phyloP scores from a whole-genome alignment of 2,113 vertebrate species.

The Xiphophorus couchianus region DNA sequence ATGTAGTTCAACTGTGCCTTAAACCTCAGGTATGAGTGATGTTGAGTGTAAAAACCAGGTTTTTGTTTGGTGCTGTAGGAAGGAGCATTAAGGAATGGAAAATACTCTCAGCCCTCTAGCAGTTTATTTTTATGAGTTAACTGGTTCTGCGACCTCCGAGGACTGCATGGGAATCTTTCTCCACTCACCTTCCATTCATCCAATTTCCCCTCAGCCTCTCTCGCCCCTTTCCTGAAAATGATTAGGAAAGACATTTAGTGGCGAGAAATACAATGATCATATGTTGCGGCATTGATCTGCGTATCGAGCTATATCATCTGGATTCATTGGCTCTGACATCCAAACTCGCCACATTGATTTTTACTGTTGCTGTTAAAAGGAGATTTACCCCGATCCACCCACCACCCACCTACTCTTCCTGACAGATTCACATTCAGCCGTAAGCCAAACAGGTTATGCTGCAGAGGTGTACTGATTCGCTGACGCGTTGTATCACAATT shows the following conservation, averaged over 20 bases:
- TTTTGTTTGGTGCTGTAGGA: slow-evolving; percentile 22
- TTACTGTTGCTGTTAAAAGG: slow-evolving; percentile 45
- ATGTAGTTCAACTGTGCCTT: slow-evolving; percentile 27
- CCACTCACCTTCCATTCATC: slow-evolving; percentile 17
- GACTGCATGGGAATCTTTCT: slow-evolving; percentile 24
- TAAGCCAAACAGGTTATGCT: slow-evolving; percentile 49
- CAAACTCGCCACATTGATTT: slow-evolving; percentile 64
- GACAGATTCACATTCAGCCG: slow-evolving; percentile 11
- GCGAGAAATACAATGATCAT: slow-evolving; percentile 64
- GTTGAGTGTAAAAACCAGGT: slow-evolving; percentile 36
- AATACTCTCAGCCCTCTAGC: slow-evolving; percentile 23
- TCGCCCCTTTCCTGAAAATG: slow-evolving; percentile 32
- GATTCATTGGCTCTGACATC: slow-evolving; percentile 60
- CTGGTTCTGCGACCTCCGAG: slow-evolving; percentile 4
- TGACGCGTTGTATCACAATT: slow-evolving; percentile 57
- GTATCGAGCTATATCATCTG: slow-evolving; percentile 54
- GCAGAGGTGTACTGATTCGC: slow-evolving; percentile 43
- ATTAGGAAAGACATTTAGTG: slow-evolving; percentile 54
- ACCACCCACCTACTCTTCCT: not conserved
- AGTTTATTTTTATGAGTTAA: slow-evolving; percentile 43
- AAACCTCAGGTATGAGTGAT: slow-evolving; percentile 42
- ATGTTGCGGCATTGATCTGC: slow-evolving; percentile 56
- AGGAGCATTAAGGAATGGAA: slow-evolving; percentile 35
- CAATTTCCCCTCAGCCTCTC: slow-evolving; percentile 8
- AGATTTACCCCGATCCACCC: slow-evolving; percentile 32